Evolutionary conservation across 2,888 invertebrate species (phyloP).

Genomic region (Leucoma salicis): DNA sequence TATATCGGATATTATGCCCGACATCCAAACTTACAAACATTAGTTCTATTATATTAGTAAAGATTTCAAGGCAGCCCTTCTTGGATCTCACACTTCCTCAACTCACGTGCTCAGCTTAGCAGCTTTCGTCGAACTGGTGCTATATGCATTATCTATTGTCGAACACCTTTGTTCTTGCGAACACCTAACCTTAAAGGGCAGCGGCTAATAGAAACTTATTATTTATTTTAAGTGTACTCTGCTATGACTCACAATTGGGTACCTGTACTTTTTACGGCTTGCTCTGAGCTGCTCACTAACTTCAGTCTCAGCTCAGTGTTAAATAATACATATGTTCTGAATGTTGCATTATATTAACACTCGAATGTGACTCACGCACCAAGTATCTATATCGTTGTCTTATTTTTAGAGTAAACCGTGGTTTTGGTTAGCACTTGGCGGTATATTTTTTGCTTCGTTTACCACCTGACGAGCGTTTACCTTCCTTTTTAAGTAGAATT

Average conservation of each 20-base stretch:
- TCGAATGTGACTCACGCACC: slow-evolving; percentile 41
- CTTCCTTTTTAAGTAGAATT: slow-evolving; percentile 2
- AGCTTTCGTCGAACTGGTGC: too few species aligned
- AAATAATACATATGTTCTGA: slow-evolving; percentile 18
- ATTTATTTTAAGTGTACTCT: slow-evolving; percentile 45
- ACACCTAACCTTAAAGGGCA: slow-evolving; percentile 53
- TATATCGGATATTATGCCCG: too few species aligned
- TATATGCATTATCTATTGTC: too few species aligned
- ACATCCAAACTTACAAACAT: too few species aligned
- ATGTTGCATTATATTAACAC: slow-evolving; percentile 40
- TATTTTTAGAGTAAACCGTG: slow-evolving; percentile 38
- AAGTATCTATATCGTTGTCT: slow-evolving; percentile 31
- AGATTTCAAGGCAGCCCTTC: too few species aligned
- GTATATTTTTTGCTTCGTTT: not conserved
- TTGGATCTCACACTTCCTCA: too few species aligned
- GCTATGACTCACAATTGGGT: slow-evolving; percentile 42
- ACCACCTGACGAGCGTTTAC: not conserved
- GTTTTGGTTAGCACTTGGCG: not conserved
- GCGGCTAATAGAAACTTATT: slow-evolving; percentile 56
- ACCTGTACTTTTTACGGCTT: too few species aligned
- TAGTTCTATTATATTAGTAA: too few species aligned
- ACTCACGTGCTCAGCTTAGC: too few species aligned
- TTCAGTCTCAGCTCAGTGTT: slow-evolving; percentile 26
- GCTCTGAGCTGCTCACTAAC: too few species aligned
- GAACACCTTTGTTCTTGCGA: slow-evolving; percentile 59